Base-by-base conservation (phyloP, 2,888 invertebrate genomes). In the Dorcus parallelipipedus region DNA sequence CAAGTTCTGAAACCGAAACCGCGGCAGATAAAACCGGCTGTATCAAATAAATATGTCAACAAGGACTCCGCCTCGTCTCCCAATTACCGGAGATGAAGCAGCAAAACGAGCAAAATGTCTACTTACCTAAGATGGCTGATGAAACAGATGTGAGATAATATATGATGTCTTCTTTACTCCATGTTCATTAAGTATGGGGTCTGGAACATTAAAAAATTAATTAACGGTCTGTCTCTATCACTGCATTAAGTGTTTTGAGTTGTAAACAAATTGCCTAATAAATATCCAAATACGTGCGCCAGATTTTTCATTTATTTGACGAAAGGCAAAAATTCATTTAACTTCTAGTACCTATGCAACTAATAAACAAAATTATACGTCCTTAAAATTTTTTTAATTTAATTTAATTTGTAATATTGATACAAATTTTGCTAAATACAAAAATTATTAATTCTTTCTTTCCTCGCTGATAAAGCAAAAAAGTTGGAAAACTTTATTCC, bases 21-120 rank as follows among this genome's bases (percentile, higher is more conserved):
- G 68, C 64, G 67, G 63, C 71, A 67, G 71, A 75, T 73, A 75
- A 73, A 74, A 72, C 73, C 72, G 72, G 73, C 74, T 70, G 73
- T 68, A 73, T 76, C 76, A 73, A 76, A 77, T 77, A 77, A 77
- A 77, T 73, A 76, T 76, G 76, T 77, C 77, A 77, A 74, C 74
- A 58, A 67, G 68, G 65, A 69, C 73, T 69, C 74, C 75, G 74
- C 77, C 75, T 72, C 68, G 69, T 67, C 66, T 69, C 70, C 73
- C 73, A 72, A 73, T 73, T 74, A 73, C 67, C 60, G 66, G 65
- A 42, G 63, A 65, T 58, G 63, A 58, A 58, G 64, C 69, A 69
- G 69, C 67, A 69, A 69, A 70, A 62, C 42, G 65, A 52, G 43
- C 48, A 72, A 72, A 71, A 73, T 72, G 70, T 65, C 66, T 57